phyloP scores from a whole-genome alignment of 2,888 invertebrate genomes.

The Uloborus plumipes region DNA sequence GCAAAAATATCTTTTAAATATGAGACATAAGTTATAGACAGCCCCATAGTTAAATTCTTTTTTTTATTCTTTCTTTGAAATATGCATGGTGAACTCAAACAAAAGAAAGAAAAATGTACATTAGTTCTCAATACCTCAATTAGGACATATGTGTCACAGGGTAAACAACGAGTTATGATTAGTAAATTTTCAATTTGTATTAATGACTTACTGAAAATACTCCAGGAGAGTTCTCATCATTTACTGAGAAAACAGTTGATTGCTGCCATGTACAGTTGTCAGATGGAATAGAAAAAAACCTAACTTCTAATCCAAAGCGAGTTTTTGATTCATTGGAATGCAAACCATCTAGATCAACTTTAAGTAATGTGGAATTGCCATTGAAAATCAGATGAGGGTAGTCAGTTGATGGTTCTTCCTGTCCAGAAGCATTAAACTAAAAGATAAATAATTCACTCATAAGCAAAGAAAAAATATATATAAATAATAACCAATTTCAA shows the following conservation, averaged over 20 bases:
- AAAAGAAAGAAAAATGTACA: too few species aligned
- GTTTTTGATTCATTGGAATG: constrained; percentile 27
- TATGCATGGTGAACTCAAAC: too few species aligned
- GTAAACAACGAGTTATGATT: neutral
- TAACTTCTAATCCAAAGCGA: constrained; percentile 40
- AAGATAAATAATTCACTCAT: neutral
- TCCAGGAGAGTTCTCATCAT: constrained; percentile 54
- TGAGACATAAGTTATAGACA: too few species aligned
- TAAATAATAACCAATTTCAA: neutral
- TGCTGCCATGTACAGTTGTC: constrained; percentile 11
- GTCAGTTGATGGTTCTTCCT: constrained; percentile 20
- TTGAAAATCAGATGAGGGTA: constrained; percentile 45
- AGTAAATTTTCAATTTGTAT: neutral
- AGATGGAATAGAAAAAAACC: constrained; percentile 14
- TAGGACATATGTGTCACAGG: too few species aligned
- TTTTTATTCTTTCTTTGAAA: too few species aligned
- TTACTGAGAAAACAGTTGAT: constrained; percentile 12
- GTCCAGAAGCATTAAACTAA: constrained; percentile 42
- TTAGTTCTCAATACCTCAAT: too few species aligned
- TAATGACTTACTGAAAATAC: constrained; percentile 46
- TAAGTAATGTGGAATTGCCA: constrained; percentile 41
- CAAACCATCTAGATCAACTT: constrained; percentile 22
- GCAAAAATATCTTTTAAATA: too few species aligned
- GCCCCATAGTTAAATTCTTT: too few species aligned
- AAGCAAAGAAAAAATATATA: neutral